Evolutionary conservation across 2,888 invertebrate genomes (phyloP).

Genomic region (Sialis lutaria): DNA sequence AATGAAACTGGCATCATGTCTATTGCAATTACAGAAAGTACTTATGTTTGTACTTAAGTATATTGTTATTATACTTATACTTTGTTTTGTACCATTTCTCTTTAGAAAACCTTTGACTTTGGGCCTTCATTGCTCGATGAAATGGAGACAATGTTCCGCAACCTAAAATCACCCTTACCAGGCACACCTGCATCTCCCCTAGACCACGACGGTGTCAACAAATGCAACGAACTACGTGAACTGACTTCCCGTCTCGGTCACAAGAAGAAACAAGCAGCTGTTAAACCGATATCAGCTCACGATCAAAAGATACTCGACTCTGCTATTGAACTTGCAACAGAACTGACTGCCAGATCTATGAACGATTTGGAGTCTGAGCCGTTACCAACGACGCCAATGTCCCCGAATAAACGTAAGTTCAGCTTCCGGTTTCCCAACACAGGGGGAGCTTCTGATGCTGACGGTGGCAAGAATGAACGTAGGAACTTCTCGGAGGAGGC

Average conservation of each 20-base stretch:
- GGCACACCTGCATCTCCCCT: conserved; percentile 15
- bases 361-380: conserved; percentile 34
- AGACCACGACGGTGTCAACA: conserved; percentile 37
- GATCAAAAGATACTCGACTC: conserved; percentile 83
- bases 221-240: conserved; percentile 51
- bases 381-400: conserved; percentile 35
- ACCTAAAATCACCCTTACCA: conserved; percentile 25
- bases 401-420: conserved; percentile 61
- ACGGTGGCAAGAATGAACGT: conserved; percentile 48
- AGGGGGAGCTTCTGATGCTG: conserved; percentile 21
- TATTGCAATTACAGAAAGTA: no score
- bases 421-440: conserved; percentile 52
- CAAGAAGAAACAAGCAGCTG: conserved; percentile 26
- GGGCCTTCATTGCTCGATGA: conserved; percentile 83
- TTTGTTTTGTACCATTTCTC: background rate
- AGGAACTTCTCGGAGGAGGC: conserved; percentile 85
- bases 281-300: conserved; percentile 86
- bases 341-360: conserved; percentile 60
- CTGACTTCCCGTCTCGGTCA: conserved; percentile 27
- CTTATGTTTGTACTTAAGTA: no score
- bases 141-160: conserved; percentile 76
- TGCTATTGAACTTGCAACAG: conserved; percentile 85
- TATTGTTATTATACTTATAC: no score
- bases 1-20: no score
- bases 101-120: conserved; percentile 37